These are phyloP conservation scores for Mythimna impura DNA, from an alignment of 2,888 invertebrate species.

Conservation along the genomic window DNA sequence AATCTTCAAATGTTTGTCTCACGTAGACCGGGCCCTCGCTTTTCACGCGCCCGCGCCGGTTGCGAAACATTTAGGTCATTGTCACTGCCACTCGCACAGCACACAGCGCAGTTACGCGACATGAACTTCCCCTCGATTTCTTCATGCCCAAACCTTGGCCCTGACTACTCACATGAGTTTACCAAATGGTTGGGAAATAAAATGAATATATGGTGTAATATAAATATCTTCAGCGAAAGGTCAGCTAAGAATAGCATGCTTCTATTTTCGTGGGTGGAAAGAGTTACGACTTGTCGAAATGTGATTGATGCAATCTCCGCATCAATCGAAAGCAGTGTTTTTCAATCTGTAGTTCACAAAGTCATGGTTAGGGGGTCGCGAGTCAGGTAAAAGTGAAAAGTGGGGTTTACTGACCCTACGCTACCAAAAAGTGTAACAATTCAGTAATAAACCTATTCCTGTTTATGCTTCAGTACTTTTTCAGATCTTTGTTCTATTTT, in stretches of 20 bases:
- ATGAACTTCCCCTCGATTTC: conserved; percentile 43
- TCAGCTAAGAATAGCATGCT: conserved; percentile 6
- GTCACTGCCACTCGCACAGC: conserved; percentile 41
- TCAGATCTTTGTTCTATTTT: no score
- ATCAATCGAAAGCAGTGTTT: no score
- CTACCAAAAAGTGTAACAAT: no score
- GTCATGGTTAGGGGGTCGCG: no score
- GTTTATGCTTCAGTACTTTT: no score
- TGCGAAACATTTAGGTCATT: conserved; percentile 47
- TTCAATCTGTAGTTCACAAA: no score
- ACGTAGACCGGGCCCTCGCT: conserved; percentile 15
- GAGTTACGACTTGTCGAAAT: neutral
- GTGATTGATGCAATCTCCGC: neutral
- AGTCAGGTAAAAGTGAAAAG: no score
- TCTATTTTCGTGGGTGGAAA: neutral
- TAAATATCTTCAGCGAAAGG: conserved; percentile 3
- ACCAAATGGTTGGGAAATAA: conserved; percentile 17
- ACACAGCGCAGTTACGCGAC: conserved; percentile 2
- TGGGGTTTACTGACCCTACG: no score
- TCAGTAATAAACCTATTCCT: no score
- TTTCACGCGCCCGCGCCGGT: conserved; percentile 9
- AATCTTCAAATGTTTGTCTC: neutral
- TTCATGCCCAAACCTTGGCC: conserved; percentile 43
- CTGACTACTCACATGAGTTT: conserved; percentile 17
- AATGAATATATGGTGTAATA: neutral